phyloP scores from a whole-genome alignment of 1,140 invertebrate species.

The Vanessa atalanta region DNA sequence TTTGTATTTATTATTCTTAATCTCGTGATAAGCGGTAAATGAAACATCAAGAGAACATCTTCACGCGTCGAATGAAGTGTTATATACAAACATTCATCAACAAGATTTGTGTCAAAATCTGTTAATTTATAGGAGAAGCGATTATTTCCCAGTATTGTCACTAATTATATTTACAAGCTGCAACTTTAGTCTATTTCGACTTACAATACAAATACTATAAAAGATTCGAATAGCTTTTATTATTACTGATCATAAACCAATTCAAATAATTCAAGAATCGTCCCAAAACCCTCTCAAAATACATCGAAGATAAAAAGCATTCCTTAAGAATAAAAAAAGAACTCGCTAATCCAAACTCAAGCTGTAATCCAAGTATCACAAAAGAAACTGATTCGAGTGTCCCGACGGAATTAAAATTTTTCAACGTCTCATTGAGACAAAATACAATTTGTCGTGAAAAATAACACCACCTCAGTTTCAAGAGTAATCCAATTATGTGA shows the following conservation, averaged over 20 bases:
- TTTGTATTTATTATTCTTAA: too few species aligned
- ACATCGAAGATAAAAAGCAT: conserved; percentile 16
- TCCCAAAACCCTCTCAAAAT: conserved; percentile 1
- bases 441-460: conserved; percentile 49
- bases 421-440: conserved; percentile 49
- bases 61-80: too few species aligned
- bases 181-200: too few species aligned
- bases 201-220: not conserved
- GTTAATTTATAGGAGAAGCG: too few species aligned
- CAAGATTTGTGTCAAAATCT: too few species aligned
- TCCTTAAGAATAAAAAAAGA: conserved; percentile 21
- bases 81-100: too few species aligned
- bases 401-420: conserved; percentile 47
- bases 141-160: too few species aligned
- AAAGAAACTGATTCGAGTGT: conserved; percentile 40
- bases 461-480: conserved; percentile 50
- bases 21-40: too few species aligned
- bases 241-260: conserved; percentile 5
- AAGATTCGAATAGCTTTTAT: not conserved
- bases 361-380: conserved; percentile 27
- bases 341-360: conserved; percentile 39
- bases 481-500: conserved; percentile 54
- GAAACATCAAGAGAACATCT: too few species aligned
- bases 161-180: too few species aligned
- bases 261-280: not conserved